Conservation (phyloP, 2,113 vertebrate genomes). For the Nycticryphes semicollaris region DNA sequence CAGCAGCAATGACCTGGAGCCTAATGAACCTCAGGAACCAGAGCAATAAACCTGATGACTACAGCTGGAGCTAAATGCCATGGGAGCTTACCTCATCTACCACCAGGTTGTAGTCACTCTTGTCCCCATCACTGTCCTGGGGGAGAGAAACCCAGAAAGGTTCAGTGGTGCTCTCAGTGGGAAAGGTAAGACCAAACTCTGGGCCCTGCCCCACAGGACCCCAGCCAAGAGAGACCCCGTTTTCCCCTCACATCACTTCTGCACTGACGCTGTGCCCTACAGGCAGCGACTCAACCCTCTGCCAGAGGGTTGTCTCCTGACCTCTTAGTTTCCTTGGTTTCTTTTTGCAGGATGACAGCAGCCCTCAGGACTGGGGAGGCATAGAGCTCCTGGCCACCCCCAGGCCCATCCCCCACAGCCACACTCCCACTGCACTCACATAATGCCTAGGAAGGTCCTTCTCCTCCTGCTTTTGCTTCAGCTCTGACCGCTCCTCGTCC, state of each 20-base stretch:
- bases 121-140: constrained; percentile 77
- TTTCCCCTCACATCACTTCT: background rate
- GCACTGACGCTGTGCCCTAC: background rate
- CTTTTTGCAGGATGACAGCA: background rate
- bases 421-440: background rate
- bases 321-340: background rate
- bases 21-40: background rate
- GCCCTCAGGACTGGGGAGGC: background rate
- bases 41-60: background rate
- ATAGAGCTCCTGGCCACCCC: background rate
- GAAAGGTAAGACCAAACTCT: background rate
- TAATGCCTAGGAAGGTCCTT: background rate
- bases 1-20: background rate
- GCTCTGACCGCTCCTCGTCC: constrained; percentile 9
- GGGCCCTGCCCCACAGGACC: background rate
- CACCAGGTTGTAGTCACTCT: constrained; percentile 75
- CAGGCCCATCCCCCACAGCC: fast-evolving
- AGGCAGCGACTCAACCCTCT: fast-evolving
- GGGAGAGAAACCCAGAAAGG: background rate
- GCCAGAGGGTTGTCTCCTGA: background rate
- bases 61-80: background rate
- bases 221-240: background rate
- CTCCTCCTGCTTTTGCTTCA: background rate
- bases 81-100: constrained; percentile 75
- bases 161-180: background rate